Evolutionary conservation across 2,113 vertebrate genomes (phyloP), one percentile per base, ranked within the genome.

Genomic region (Apteryx owenii): DNA sequence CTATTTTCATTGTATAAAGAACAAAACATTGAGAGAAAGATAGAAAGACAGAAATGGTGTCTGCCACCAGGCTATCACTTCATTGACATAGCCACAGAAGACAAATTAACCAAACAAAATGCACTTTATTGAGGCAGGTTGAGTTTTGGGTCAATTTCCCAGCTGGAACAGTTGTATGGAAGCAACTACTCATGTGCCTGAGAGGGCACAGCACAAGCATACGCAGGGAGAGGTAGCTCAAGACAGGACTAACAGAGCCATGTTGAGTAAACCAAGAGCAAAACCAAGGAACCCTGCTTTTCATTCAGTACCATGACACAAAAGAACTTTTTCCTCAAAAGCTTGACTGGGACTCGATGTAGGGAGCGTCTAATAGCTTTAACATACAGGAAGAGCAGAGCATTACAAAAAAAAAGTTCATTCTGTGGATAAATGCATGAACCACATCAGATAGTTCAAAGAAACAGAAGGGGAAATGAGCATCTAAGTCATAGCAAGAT

Each of bases 101-200:
- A 70, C 53, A 95, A 95, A 87, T 81, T 54, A 89, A 42, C 62
- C 53, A 66, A 79, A 76, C 56, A 85, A 91, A 95, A 72, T 33
- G 51, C 66, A 65, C 10, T 93, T 87, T 81, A 65, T 69, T 64
- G 42, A 48, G 48, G 26, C 19, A 85, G 46, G 81, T 85, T 81
- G 94, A 86, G 83, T 90, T 92, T 89, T 92, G 88, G 94, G 69
- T 82, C 51, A 92, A 87, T 92, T 93, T 97, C 92, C 90, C 96
- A 95, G 81, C 69, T 92, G 94, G 95, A 96, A 95, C 89, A 44
- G 71, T 95, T 87, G 33, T 54, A 61, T 44, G 58, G 90, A 89
- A 79, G 48, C 50, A 56, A 7, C 72, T 56, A 28, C 56, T 82
- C 9, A 33, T 22, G 33, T 95, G 38, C 53, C 62, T 65, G 4